Base-by-base conservation (phyloP, 1,140 invertebrate species). In the Latrodectus geometricus region DNA sequence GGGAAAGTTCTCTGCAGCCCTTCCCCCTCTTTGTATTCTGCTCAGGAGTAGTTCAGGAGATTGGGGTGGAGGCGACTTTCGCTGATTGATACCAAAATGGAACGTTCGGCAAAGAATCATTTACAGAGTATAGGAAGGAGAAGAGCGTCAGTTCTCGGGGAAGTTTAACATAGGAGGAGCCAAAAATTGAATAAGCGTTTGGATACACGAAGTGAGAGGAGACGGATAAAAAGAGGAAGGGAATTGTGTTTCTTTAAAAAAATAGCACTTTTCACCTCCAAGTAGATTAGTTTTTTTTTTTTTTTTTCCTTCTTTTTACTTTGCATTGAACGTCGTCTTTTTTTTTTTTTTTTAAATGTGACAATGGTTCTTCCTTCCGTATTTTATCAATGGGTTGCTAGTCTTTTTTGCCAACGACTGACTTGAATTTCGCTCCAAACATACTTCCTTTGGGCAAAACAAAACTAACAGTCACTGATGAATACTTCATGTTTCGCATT, bases 51-150 rank as follows among this genome's bases (percentile, higher is more conserved):
- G 35, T 35, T 35, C 35, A 35, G 35, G 35, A 35, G 35, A 35
- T 35, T 35, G 35, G 70, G 56, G 54, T 61, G 72, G 72, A 15
- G 49, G 75, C 50, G 56, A 72, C 75, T 86, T 72, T 69, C 50
- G 66, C 83, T 86, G 83, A 86, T 86, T 86, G 83, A 86, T 86
- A 86, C 75, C 65, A 69, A 83, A 83, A 83, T 80, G 78, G 78
- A 80, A 80, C 48, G 78, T 61, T 70, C 14, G 69, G 69, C 21
- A 23, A 66, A 75, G 81, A 48, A 75, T 84, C 56, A 84, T 84
- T 84, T 84, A 68, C 72, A 23, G 73, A 76, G 70, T 81, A 50
- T 81, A 49, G 52, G 66, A 72, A 72, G 23, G 78, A 80, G 17
- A 52, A 73, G 69, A 72, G 65, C 21, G 50, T 76, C 54, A 50